Evolutionary conservation across 2,797 vertebrate species (phyloP).

Genomic region (Arnoldichthys spilopterus): DNA sequence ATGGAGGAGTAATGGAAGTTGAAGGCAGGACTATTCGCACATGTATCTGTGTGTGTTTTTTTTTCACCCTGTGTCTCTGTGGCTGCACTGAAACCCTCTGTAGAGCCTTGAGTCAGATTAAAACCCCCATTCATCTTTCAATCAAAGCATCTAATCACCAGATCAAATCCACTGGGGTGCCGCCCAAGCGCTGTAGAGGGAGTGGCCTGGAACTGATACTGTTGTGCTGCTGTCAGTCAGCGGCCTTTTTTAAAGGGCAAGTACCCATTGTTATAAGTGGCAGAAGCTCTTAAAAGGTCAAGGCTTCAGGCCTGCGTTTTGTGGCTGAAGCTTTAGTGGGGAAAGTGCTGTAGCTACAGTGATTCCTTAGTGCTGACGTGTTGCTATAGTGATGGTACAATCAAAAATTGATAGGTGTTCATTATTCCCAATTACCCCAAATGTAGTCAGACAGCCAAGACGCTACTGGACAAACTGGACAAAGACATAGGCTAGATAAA

Average conservation of each 20-base stretch:
- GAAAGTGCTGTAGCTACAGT: no score
- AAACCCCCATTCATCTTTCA: conserved; percentile 68
- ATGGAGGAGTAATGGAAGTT: no score
- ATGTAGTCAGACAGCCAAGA: not conserved
- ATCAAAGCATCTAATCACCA: conserved; percentile 65
- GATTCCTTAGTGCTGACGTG: no score
- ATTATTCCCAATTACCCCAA: not conserved
- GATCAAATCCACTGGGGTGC: conserved; percentile 60
- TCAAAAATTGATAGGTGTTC: not conserved
- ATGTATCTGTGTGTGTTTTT: conserved; percentile 37
- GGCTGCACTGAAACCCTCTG: conserved; percentile 57
- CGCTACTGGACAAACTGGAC: no score
- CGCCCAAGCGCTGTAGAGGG: conserved; percentile 48
- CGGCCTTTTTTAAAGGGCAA: conserved; percentile 53
- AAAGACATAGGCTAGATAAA: no score
- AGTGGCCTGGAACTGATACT: conserved; percentile 37
- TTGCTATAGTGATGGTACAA: not conserved
- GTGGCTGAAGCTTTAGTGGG: no score
- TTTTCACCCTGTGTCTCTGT: conserved; percentile 3
- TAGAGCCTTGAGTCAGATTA: conserved; percentile 62
- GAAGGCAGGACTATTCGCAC: no score
- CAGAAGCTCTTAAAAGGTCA: conserved; percentile 6
- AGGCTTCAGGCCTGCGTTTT: not conserved
- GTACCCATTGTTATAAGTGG: conserved; percentile 16
- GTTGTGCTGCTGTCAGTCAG: conserved; percentile 45